Evolutionary conservation across 2,113 vertebrate species (phyloP).

Genomic region (Hyaena hyaena): DNA sequence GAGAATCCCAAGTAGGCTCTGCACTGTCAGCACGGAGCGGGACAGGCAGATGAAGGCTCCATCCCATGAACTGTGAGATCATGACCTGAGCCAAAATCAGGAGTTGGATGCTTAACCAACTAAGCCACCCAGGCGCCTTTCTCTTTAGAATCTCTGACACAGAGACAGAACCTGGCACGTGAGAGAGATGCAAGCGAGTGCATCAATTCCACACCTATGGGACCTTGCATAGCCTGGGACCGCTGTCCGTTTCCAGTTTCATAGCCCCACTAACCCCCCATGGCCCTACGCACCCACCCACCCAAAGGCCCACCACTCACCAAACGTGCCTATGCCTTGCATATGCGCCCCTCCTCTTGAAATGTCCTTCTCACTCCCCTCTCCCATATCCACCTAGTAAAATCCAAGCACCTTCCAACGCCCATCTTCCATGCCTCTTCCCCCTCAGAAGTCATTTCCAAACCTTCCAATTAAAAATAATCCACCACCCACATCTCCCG

Average conservation of each 20-base stretch:
- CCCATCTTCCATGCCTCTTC: not conserved
- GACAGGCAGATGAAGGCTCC: no score
- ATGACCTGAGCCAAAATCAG: no score
- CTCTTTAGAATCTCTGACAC: not conserved
- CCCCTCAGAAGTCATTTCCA: conserved; percentile 56
- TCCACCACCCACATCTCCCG: conserved; percentile 57
- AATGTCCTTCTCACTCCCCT: not conserved
- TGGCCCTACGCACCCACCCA: not conserved
- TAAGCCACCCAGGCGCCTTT: not conserved
- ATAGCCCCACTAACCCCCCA: rapidly evolving
- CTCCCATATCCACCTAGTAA: not conserved
- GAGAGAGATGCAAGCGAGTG: not conserved
- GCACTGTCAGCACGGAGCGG: no score
- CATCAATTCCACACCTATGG: not conserved
- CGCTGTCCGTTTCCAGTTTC: rapidly evolving
- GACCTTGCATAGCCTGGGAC: not conserved
- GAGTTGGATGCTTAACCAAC: no score
- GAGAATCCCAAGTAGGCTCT: no score
- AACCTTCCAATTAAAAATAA: conserved; percentile 78
- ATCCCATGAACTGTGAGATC: no score
- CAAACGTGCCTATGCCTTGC: rapidly evolving
- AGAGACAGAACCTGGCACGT: not conserved
- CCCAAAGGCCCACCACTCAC: not conserved
- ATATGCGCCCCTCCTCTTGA: not conserved
- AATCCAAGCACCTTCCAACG: not conserved